These are phyloP conservation scores for Phaonia tiefii DNA, from an alignment of 2,888 invertebrate genomes.

Conservation along the genomic window DNA sequence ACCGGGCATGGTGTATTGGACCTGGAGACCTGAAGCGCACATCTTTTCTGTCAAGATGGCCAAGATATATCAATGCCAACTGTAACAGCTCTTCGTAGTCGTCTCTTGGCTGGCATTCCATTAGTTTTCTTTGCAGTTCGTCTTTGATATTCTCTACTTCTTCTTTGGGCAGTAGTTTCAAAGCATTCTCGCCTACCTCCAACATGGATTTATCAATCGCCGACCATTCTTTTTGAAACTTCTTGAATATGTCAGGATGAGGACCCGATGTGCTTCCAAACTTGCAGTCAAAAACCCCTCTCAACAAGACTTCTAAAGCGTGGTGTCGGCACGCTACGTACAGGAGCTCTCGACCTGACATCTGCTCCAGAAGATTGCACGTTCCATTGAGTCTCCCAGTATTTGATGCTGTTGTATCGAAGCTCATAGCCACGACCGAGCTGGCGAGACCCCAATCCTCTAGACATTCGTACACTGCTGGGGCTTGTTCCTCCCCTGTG, in stretches of 20 bases:
- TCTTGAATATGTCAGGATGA: background rate
- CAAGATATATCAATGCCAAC: constrained; percentile 26
- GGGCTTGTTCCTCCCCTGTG: constrained; percentile 21
- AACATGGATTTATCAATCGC: background rate
- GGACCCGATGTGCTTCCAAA: constrained; percentile 21
- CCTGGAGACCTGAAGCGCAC: constrained; percentile 30
- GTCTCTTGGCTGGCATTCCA: no score
- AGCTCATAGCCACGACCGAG: constrained; percentile 44
- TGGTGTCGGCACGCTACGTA: constrained; percentile 11
- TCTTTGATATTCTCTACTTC: no score
- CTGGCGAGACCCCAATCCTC: constrained; percentile 34
- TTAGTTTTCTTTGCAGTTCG: no score
- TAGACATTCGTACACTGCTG: constrained; percentile 37
- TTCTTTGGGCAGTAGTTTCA: no score
- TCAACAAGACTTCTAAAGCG: constrained; percentile 17
- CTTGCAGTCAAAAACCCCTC: constrained; percentile 27
- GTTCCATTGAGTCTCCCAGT: constrained; percentile 37
- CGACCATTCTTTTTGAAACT: no score
- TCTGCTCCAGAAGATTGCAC: constrained; percentile 25
- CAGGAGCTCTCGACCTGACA: constrained; percentile 6
- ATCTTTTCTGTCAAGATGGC: constrained; percentile 11
- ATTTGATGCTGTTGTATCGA: constrained; percentile 40
- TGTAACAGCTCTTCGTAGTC: no score
- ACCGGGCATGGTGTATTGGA: constrained; percentile 38
- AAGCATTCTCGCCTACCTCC: no score